A percentile compares a stretch with the other conserved stretches of the same genome.
phyloP scores from a whole-genome alignment of 2,797 vertebrate genomes.

The Hydrophis major region DNA sequence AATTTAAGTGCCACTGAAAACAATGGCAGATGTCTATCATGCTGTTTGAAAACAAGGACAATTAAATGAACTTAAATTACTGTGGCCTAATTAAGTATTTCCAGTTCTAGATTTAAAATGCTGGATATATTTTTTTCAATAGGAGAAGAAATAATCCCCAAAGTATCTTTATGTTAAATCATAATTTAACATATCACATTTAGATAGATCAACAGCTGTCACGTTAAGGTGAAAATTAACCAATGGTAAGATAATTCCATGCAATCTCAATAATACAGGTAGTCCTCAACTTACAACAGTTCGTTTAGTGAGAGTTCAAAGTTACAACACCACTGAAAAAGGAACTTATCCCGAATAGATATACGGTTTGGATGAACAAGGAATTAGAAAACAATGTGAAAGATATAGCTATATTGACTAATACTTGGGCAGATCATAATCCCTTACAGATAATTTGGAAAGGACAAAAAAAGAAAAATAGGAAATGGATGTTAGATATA shows the following conservation, averaged over 20 bases:
- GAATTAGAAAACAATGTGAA: too few relatives aligned
- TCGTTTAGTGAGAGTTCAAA: too few relatives aligned
- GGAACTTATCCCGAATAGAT: too few relatives aligned
- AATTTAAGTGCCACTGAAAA: neutral
- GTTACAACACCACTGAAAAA: too few relatives aligned
- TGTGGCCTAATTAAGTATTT: neutral
- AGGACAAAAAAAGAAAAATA: too few relatives aligned
- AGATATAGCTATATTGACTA: too few relatives aligned
- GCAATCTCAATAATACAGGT: neutral
- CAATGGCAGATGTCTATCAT: neutral
- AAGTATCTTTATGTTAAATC: neutral
- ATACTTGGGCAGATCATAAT: too few relatives aligned
- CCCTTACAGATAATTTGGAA: too few relatives aligned
- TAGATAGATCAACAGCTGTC: neutral
- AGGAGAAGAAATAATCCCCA: neutral
- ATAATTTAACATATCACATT: neutral
- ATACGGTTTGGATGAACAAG: too few relatives aligned
- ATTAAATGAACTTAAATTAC: neutral
- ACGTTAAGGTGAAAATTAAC: neutral
- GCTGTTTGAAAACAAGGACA: neutral
- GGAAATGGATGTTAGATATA: too few relatives aligned
- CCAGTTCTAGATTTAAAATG: neutral
- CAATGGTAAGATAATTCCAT: too few relatives aligned
- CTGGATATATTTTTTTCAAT: neutral
- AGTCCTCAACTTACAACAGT: too few relatives aligned